Conservation (phyloP, 2,113 vertebrate species). For the Sinocyclocheilus anshuiensis region DNA sequence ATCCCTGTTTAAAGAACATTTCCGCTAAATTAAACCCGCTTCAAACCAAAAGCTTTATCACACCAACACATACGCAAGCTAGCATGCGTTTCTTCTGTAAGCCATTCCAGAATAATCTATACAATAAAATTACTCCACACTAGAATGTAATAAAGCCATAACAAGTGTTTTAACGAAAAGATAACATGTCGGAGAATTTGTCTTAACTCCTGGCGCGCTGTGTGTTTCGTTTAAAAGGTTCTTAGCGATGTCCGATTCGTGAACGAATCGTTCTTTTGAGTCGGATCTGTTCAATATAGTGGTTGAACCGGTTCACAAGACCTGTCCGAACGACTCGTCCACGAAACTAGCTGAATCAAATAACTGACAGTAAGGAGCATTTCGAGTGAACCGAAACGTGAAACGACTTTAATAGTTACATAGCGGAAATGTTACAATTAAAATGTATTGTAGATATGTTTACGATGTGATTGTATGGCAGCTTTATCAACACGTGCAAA, state of each 20-base stretch:
- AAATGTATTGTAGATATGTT: neutral
- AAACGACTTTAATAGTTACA: neutral
- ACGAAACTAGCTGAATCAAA: neutral
- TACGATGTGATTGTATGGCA: neutral
- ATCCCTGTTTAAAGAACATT: neutral
- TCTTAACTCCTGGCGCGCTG: neutral
- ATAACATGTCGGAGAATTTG: neutral
- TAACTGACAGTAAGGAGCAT: neutral
- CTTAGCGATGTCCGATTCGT: neutral
- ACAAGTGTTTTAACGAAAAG: neutral
- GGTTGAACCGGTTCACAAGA: too few relatives aligned
- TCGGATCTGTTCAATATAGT: neutral
- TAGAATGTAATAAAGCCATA: neutral
- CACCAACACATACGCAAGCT: conserved; percentile 5
- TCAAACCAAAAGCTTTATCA: neutral
- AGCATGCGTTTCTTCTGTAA: conserved; percentile 25
- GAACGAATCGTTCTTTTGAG: neutral
- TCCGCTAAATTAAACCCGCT: conserved; percentile 1
- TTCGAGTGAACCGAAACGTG: neutral
- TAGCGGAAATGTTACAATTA: neutral
- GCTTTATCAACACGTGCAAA: too few relatives aligned
- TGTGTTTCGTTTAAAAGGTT: conserved; percentile 10
- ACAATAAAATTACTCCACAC: neutral
- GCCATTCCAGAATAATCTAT: neutral
- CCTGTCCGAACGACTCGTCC: neutral